Conservation (phyloP, 2,888 invertebrate species). For the Amiota communis region DNA sequence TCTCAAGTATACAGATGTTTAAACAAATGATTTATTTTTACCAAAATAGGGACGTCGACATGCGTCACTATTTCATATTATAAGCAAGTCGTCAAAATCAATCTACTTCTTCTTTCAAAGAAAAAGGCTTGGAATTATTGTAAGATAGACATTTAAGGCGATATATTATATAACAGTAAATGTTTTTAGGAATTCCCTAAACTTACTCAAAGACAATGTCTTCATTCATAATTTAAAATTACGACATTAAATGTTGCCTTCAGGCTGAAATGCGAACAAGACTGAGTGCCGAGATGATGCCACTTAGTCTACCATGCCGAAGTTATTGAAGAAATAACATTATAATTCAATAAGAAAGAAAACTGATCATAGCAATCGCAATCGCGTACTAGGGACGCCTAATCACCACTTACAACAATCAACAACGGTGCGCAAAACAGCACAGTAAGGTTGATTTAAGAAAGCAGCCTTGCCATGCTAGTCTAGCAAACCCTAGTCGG, state of each 20-base stretch:
- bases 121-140: too few species aligned
- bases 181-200: too few species aligned
- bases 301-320: constrained; percentile 46
- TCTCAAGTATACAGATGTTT: too few species aligned
- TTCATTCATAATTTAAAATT: constrained; percentile 16
- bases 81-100: too few species aligned
- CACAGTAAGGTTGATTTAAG: not conserved
- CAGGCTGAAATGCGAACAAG: not conserved
- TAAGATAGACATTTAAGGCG: too few species aligned
- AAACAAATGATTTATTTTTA: too few species aligned
- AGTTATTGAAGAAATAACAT: constrained; percentile 50
- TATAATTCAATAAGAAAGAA: constrained; percentile 63
- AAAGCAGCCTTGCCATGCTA: not conserved
- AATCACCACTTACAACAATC: constrained; percentile 33
- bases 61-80: too few species aligned
- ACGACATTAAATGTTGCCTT: constrained; percentile 23
- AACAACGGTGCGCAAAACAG: not conserved
- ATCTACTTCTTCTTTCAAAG: too few species aligned
- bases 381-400: constrained; percentile 4
- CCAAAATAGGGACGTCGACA: too few species aligned
- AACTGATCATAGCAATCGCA: constrained; percentile 25
- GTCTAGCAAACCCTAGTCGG: not conserved
- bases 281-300: constrained; percentile 39
- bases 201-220: constrained; percentile 15
- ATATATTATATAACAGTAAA: too few species aligned